Percentiles rank a stretch among this genome's conserved stretches.
Evolutionary conservation across 2,888 invertebrate species (phyloP).

Genomic region (Epirrhoe alternata): DNA sequence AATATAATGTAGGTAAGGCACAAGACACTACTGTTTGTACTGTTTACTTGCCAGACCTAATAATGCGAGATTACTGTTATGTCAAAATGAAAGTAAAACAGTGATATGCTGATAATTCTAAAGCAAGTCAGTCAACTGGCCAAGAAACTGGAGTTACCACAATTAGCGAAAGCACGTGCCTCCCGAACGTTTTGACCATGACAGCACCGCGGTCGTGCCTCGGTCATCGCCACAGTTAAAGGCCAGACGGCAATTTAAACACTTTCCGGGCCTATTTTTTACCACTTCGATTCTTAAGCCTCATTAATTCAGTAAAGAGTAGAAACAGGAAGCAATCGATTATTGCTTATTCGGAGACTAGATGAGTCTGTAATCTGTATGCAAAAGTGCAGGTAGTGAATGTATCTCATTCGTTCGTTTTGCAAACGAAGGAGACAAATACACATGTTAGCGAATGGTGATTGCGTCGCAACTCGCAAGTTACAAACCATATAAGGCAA

Average conservation of each 20-base stretch:
- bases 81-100: neutral
- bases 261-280: slow-evolving; percentile 37
- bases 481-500: slow-evolving; percentile 70
- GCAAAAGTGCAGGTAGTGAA: slow-evolving; percentile 22
- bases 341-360: slow-evolving; percentile 30
- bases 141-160: slow-evolving; percentile 1
- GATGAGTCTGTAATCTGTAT: slow-evolving; percentile 29
- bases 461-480: slow-evolving; percentile 59
- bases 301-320: slow-evolving; percentile 32
- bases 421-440: slow-evolving; percentile 43
- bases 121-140: neutral
- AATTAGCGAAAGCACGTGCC: slow-evolving; percentile 18
- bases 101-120: neutral
- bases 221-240: slow-evolving; percentile 35
- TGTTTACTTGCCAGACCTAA: neutral
- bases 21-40: too few species aligned
- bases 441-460: slow-evolving; percentile 44
- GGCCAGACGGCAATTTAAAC: slow-evolving; percentile 32
- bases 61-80: neutral
- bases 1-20: too few species aligned
- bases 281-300: slow-evolving; percentile 26
- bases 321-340: slow-evolving; percentile 45
- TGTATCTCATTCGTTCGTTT: slow-evolving; percentile 31
- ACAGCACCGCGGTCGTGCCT: slow-evolving; percentile 24
- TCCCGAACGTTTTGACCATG: slow-evolving; percentile 26